Evolutionary conservation across 2,888 invertebrate genomes (phyloP).

Genomic region (Ptycholaimellus sp.): DNA sequence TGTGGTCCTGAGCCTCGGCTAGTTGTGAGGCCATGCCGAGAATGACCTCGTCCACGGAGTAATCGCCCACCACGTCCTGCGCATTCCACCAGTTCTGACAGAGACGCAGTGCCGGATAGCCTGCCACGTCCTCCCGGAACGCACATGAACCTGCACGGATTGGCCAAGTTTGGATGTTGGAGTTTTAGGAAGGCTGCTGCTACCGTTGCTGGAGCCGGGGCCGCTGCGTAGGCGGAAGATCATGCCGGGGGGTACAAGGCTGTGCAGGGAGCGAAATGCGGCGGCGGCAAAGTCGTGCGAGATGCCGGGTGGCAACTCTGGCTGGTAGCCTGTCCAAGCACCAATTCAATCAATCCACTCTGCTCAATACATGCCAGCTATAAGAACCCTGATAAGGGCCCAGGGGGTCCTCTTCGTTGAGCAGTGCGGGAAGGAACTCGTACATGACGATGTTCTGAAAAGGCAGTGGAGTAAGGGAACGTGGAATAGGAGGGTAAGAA

Average conservation of each 20-base stretch:
- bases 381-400: constrained; percentile 36
- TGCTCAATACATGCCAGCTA: too few relatives aligned
- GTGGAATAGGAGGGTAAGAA: constrained; percentile 1
- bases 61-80: constrained; percentile 41
- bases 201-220: constrained; percentile 43
- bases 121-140: constrained; percentile 46
- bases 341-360: constrained; percentile 28
- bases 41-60: constrained; percentile 59
- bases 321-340: constrained; percentile 42
- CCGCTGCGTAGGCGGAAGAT: too few relatives aligned
- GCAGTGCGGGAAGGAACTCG: constrained; percentile 75
- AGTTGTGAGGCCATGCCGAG: constrained; percentile 82
- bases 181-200: too few relatives aligned
- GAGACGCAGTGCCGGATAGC: constrained; percentile 59
- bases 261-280: constrained; percentile 83
- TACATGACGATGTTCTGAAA: constrained; percentile 69
- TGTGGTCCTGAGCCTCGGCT: constrained; percentile 74
- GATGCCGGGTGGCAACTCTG: constrained; percentile 81
- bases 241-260: constrained; percentile 77
- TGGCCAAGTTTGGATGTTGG: too few relatives aligned
- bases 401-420: constrained; percentile 33
- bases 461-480: constrained; percentile 19
- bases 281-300: too few relatives aligned
- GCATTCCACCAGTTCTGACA: constrained; percentile 98
- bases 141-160: too few relatives aligned